Evolutionary conservation across 2,113 vertebrate species (phyloP), one percentile per base, ranked within the genome.

Genomic region (Corythornis madagascariensis): DNA sequence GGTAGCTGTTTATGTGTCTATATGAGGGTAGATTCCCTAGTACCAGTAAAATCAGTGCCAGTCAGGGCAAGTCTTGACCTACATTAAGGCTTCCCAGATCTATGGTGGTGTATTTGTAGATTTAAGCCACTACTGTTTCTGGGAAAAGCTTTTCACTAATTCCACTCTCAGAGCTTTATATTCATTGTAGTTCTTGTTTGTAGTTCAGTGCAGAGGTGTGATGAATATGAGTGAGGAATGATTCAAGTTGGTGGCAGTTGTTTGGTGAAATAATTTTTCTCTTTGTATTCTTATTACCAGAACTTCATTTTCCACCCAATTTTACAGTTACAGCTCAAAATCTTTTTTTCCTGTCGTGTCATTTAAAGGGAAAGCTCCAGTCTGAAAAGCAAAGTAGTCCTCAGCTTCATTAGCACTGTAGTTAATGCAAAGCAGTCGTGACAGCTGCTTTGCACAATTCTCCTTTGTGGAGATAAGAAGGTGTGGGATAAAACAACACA

Each of bases 261-360:
- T 79, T 66, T 47, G 31, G 52, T 71, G 52, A 83, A 87, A 42
- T 31, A 13, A 19, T 31, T 73, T 55, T 86, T 61, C 29, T 83
- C 29, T 0, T 72, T 77, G 5, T 77, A 10, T 64, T 65, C 12
- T 76, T 79, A 16, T 3, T 53, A 16, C 1, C 7, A 1, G 25
- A 84, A 75, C 64, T 81, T 42, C 0, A 0, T 81, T 77, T 92
- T 60, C 56, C 18, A 42, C 21, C 35, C 0, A 0, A 22, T 56
- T 74, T 50, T 24, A 11, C 71, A 69, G 45, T 71, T 72, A 40
- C 1, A 13, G 10, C 11, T 86, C 22, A 38, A 20, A 63, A 52
- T 38, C 13, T 8, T 31, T 57, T 38, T 81, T 56, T 77, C 20
- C 31, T 70, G 6, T 11, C 29, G 19, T 66, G 47, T 31, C 25